phyloP scores from a whole-genome alignment of 2,113 vertebrate genomes.

The Leuciscus idus region DNA sequence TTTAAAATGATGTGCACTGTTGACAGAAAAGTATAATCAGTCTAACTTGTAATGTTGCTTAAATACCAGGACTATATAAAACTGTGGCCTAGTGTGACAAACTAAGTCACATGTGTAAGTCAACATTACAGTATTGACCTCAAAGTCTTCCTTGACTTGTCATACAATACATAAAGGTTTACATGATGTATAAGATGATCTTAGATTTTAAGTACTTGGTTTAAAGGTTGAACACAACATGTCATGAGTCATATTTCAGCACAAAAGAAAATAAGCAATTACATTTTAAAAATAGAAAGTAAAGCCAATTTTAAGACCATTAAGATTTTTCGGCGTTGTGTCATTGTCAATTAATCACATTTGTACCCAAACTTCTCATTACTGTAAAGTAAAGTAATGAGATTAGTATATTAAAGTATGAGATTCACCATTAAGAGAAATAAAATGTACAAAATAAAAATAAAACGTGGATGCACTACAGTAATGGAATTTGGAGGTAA shows the following conservation, averaged over 20 bases:
- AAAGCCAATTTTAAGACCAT: too few relatives aligned
- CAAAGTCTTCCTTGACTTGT: not conserved
- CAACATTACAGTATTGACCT: not conserved
- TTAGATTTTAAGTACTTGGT: not conserved
- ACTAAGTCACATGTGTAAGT: not conserved
- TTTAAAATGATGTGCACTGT: not conserved
- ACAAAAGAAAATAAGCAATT: not conserved
- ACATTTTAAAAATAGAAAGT: not conserved
- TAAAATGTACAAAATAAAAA: not conserved
- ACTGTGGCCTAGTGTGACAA: not conserved
- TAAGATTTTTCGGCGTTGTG: not conserved
- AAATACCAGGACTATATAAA: not conserved
- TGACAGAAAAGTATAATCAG: too few relatives aligned
- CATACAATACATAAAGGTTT: not conserved
- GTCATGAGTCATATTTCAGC: not conserved
- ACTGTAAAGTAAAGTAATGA: too few relatives aligned
- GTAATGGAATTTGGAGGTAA: too few relatives aligned
- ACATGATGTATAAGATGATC: not conserved
- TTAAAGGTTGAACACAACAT: not conserved
- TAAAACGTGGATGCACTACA: not conserved
- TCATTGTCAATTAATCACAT: not conserved
- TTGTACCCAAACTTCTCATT: not conserved
- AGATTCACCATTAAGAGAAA: not conserved
- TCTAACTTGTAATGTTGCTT: not conserved
- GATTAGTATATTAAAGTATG: not conserved